Base-by-base conservation (phyloP, 23 tunicate species). In the Phallusia fumigata region DNA sequence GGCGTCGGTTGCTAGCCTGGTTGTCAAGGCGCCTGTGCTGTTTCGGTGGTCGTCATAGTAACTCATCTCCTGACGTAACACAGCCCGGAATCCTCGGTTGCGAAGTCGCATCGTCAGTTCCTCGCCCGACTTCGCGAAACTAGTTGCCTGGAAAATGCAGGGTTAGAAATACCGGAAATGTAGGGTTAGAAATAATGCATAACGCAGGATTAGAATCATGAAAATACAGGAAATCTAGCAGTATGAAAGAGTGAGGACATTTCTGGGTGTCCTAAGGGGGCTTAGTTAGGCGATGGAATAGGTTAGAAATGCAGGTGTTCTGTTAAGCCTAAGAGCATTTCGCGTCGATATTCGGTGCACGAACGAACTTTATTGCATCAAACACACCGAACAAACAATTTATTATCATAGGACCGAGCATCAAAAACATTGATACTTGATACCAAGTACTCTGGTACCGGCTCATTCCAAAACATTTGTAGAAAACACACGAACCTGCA, bases 111-210 rank as follows among this genome's bases (percentile, higher is more conserved):
- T 44, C 1, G 99, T 95, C 65, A 95, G 73, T 81, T 90, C 95
- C 64, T 90, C 99, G 2, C 99, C 99, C 15, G 99, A 86, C 76
- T 90, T 95, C 16, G 96, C 99, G 52, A 95, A 95, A 47, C 34
- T 11, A 1, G 77, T 33, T 5, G 77, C 77, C 77, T 74, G 77
- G 5, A 65, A 40, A n/a, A n/a, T n/a, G n/a, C n/a, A n/a, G 74
- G 74, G 32, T 30, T 26, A 5, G 12, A 28, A 65, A 6, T 65
- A 65, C 74, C 6, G 32, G 32, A 65, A 5, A 65, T 6, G 31
- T 6, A 18, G 19, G 18, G 18, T 18, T 52, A 52, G 19, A 18
- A 52, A 19, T 18, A 6, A 5, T 65, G 74, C 6, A 65, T 26
- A 2, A 6, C 11, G 11, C 6, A 5, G 31, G 32, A 5, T 65